Evolutionary conservation across 2,113 vertebrate genomes (phyloP), one percentile per base, ranked within the genome.

Genomic region (Corythaixoides concolor): DNA sequence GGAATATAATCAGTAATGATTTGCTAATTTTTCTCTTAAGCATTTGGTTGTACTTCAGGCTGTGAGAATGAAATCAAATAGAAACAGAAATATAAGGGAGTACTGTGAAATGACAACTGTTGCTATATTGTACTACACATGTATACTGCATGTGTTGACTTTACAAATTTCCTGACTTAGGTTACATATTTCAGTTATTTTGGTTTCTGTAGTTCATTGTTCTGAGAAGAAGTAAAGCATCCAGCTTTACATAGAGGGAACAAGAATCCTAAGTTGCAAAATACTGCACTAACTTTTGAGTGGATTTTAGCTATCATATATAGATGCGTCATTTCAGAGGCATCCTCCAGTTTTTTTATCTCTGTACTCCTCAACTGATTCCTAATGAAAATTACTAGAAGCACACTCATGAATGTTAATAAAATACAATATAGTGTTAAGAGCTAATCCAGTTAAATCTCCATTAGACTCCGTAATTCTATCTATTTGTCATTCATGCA

Each of bases 361-460:
- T 86, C 58, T 77, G 63, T 60, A 64, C 45, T 53, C 62, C 47
- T 82, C 41, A 82, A 11, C 28, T 86, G 18, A 43, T 55, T 87
- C 33, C 17, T 52, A 70, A 80, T 62, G 64, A 84, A 92, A 90
- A 84, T 84, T 66, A 50, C 55, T 77, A 55, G 28, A 81, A 84
- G 28, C 45, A 77, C 43, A 68, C 43, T 53, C 0, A 0, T 91
- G 88, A 91, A 77, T 68, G 60, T 62, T 86, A 82, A 63, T 95
- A 95, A 93, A 86, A 78, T 83, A 83, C 90, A 86, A 32, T 50
- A 64, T 20, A 77, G 35, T 74, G 68, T 77, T 94, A 89, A 91
- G 33, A 90, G 33, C 49, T 90, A 93, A 92, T 96, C 72, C 59
- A 62, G 55, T 72, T 94, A 86, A 80, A 77, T 93, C 63, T 95